These are phyloP conservation scores for Drosophila buzzatii DNA, from an alignment of 2,888 invertebrate genomes.

Conservation along the genomic window DNA sequence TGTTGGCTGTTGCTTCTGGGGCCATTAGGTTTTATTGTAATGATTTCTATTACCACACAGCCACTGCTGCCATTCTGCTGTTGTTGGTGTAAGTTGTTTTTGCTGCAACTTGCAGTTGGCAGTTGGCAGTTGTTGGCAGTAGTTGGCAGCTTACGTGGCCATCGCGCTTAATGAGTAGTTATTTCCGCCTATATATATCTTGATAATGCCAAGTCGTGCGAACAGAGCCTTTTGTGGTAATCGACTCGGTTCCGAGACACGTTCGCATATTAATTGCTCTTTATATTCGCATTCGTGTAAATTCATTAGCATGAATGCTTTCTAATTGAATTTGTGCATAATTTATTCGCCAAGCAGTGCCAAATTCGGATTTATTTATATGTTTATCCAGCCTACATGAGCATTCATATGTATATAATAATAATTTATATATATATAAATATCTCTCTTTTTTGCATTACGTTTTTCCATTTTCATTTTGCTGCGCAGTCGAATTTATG, in stretches of 20 bases:
- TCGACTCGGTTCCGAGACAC: constrained; percentile 60
- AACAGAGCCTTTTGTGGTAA: constrained; percentile 54
- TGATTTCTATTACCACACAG: constrained; percentile 77
- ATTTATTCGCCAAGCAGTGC: constrained; percentile 25
- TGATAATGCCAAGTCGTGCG: constrained; percentile 74
- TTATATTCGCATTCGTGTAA: constrained; percentile 49
- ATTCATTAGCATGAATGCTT: constrained; percentile 63
- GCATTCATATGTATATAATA: not conserved
- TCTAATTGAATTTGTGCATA: constrained; percentile 71
- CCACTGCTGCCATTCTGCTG: constrained; percentile 26
- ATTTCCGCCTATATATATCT: constrained; percentile 78
- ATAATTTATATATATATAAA: not conserved
- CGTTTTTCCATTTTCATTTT: constrained; percentile 5
- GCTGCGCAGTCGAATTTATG: constrained; percentile 39
- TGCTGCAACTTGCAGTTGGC: constrained; percentile 46
- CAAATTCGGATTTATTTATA: constrained; percentile 41
- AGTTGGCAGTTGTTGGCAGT: constrained; percentile 23
- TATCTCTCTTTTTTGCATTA: not conserved
- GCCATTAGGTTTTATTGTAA: constrained; percentile 78
- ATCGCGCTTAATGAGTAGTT: constrained; percentile 77
- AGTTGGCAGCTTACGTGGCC: constrained; percentile 71
- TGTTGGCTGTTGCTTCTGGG: constrained; percentile 66
- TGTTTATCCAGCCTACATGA: constrained; percentile 4
- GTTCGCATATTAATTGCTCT: constrained; percentile 66
- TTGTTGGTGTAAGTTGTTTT: constrained; percentile 24